Percentiles rank a stretch among this genome's conserved stretches.
phyloP scores from a whole-genome alignment of 2,888 invertebrate genomes.

The Tiliacea aurago region DNA sequence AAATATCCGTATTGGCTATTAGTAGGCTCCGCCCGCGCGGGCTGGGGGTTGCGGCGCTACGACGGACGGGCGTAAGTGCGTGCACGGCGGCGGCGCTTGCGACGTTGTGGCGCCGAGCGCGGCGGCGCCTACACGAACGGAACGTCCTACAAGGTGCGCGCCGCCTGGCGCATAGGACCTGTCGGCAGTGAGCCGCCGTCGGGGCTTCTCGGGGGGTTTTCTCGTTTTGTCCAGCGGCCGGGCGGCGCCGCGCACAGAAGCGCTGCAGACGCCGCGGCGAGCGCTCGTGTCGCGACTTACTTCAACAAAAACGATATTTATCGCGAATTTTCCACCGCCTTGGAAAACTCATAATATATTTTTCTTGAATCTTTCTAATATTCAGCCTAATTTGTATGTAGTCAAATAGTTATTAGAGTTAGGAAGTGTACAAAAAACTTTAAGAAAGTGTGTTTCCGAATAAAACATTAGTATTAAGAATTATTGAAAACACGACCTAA shows the following conservation, averaged over 20 bases:
- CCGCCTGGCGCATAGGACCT: slow-evolving; percentile 77
- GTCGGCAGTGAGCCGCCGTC: slow-evolving; percentile 71
- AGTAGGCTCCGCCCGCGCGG: slow-evolving; percentile 87
- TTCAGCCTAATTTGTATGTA: slow-evolving; percentile 67
- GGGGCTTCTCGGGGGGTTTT: slow-evolving; percentile 70
- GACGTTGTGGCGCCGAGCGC: slow-evolving; percentile 63
- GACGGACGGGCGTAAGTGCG: slow-evolving; percentile 67
- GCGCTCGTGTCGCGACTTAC: slow-evolving; percentile 80
- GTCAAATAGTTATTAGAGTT: slow-evolving; percentile 46
- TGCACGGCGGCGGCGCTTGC: slow-evolving; percentile 58
- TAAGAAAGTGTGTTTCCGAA: slow-evolving; percentile 46
- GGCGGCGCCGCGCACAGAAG: slow-evolving; percentile 79
- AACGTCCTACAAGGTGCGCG: slow-evolving; percentile 71
- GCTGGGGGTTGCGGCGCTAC: slow-evolving; percentile 65
- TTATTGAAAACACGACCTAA: slow-evolving; percentile 62
- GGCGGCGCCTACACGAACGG: slow-evolving; percentile 59
- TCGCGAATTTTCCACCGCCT: slow-evolving; percentile 74
- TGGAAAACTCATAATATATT: slow-evolving; percentile 64
- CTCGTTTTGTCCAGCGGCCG: slow-evolving; percentile 77
- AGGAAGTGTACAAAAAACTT: slow-evolving; percentile 59
- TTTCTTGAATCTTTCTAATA: slow-evolving; percentile 48
- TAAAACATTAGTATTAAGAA: slow-evolving; percentile 42
- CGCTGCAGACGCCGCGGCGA: slow-evolving; percentile 86
- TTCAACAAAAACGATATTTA: slow-evolving; percentile 59
- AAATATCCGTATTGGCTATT: slow-evolving; percentile 91